Conservation (phyloP, 2,113 vertebrate species). For the Lepisosteus osseus region DNA sequence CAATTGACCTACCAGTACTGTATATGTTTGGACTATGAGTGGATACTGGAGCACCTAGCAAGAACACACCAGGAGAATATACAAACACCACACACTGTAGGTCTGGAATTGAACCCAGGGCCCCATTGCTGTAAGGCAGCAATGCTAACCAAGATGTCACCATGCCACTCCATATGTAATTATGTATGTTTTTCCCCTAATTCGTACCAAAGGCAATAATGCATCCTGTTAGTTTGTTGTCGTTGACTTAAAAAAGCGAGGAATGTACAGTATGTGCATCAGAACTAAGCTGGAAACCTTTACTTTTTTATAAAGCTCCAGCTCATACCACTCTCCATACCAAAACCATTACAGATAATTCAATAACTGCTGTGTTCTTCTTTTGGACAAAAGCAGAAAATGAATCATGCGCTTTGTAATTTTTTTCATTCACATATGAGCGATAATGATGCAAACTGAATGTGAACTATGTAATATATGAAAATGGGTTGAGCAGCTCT, state of each 20-base stretch:
- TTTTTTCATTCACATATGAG: background rate
- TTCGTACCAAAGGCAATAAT: conserved; percentile 11
- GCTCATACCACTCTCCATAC: conserved; percentile 8
- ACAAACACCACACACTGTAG: no score
- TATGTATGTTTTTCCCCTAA: background rate
- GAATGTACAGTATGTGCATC: conserved; percentile 8
- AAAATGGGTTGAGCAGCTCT: no score
- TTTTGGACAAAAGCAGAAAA: conserved; percentile 10
- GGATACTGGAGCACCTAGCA: no score
- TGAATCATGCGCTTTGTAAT: conserved; percentile 21
- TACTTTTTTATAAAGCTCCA: conserved; percentile 24
- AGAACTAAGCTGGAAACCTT: conserved; percentile 25
- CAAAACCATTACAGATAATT: conserved; percentile 22
- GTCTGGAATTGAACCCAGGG: no score
- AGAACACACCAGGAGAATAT: background rate
- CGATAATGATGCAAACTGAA: background rate
- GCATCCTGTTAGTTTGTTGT: conserved; percentile 8
- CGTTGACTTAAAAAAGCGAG: conserved; percentile 10
- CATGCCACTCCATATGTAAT: background rate
- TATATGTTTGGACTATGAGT: no score
- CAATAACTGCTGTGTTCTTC: conserved; percentile 22
- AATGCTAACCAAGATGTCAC: background rate
- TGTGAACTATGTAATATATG: background rate
- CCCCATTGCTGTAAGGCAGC: no score
- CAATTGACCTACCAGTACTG: no score